Evolutionary conservation across 2,797 vertebrate species (phyloP).

Genomic region (Pyrocephalus nanus): DNA sequence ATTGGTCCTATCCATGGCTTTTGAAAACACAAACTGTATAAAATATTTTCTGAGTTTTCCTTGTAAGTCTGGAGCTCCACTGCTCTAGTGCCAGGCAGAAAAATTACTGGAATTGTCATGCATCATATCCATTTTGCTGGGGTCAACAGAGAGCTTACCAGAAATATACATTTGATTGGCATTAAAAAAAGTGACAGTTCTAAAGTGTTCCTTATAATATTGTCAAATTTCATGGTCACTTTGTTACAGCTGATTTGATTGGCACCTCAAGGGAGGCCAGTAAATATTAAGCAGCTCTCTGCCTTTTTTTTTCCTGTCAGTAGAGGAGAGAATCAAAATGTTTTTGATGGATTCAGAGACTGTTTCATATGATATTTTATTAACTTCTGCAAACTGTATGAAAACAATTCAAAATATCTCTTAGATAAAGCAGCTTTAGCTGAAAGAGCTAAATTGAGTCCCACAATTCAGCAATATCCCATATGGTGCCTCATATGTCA

Average conservation of each 20-base stretch:
- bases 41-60: neutral
- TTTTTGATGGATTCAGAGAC: slow-evolving; percentile 32
- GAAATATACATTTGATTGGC: neutral
- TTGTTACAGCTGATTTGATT: slow-evolving; percentile 28
- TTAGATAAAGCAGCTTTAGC: slow-evolving; percentile 43
- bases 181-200: neutral
- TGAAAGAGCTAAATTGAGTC: slow-evolving; percentile 32
- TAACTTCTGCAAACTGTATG: slow-evolving; percentile 50
- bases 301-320: neutral
- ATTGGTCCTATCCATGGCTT: neutral
- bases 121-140: neutral
- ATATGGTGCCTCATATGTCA: slow-evolving; percentile 41
- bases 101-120: neutral
- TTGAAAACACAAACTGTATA: neutral
- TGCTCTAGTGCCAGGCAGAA: neutral
- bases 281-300: slow-evolving; percentile 12
- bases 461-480: neutral
- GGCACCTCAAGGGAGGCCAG: neutral
- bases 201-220: neutral
- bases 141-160: neutral
- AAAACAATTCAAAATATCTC: slow-evolving; percentile 63
- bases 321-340: slow-evolving; percentile 15
- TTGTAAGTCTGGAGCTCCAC: neutral
- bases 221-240: slow-evolving; percentile 37
- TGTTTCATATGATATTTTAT: slow-evolving; percentile 62